phyloP scores from a whole-genome alignment of 2,888 invertebrate species.

The Prionchulus punctatus region DNA sequence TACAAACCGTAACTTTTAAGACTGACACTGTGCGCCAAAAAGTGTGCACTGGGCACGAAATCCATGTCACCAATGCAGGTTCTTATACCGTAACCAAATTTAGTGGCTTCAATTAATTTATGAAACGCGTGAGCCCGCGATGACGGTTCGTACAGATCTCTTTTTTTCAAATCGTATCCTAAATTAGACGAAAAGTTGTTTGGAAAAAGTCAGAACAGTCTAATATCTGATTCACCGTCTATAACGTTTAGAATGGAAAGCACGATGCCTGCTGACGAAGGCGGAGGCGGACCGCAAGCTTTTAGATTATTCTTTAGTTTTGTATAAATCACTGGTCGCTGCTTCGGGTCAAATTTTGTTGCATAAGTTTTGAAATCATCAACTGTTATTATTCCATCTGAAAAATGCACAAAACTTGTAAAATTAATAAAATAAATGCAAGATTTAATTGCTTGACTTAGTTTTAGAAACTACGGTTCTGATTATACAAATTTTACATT shows the following conservation, averaged over 20 bases:
- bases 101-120: constrained; percentile 8
- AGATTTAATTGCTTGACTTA: too few relatives aligned
- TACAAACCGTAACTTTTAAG: constrained; percentile 33
- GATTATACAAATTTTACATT: too few relatives aligned
- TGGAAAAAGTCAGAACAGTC: too few relatives aligned
- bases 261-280: constrained; percentile 62
- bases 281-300: constrained; percentile 60
- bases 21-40: constrained; percentile 42
- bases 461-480: too few relatives aligned
- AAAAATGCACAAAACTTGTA: not conserved
- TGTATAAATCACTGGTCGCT: constrained; percentile 1
- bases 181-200: too few relatives aligned
- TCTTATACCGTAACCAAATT: constrained; percentile 5
- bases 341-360: constrained; percentile 1
- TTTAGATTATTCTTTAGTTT: constrained; percentile 44
- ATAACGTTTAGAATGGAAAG: constrained; percentile 63
- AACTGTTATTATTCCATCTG: constrained; percentile 13
- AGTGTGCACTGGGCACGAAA: not conserved
- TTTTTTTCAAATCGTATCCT: not conserved
- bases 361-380: constrained; percentile 13
- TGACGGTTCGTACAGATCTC: too few relatives aligned
- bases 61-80: constrained; percentile 1
- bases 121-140: constrained; percentile 44
- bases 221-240: constrained; percentile 37
- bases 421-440: too few relatives aligned